These are phyloP conservation scores for Synergus umbraculus DNA, from an alignment of 2,888 invertebrate genomes.

Conservation along the genomic window DNA sequence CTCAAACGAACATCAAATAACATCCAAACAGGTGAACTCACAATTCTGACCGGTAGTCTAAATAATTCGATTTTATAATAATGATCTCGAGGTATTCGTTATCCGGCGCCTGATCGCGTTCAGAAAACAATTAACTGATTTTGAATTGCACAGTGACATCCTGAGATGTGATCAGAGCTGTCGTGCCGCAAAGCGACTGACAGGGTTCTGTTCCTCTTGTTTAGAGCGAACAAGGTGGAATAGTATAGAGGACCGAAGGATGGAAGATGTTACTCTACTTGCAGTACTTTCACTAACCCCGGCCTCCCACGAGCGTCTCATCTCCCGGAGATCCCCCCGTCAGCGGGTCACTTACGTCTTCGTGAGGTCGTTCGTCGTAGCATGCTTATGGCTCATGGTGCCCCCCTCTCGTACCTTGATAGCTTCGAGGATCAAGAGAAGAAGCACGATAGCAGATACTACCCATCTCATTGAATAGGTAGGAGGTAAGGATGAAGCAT, in stretches of 20 bases:
- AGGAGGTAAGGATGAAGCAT: slow-evolving; percentile 50
- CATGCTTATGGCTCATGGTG: slow-evolving; percentile 49
- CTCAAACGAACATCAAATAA: too few relatives aligned
- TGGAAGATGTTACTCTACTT: slow-evolving; percentile 74
- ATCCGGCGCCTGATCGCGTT: slow-evolving; percentile 3
- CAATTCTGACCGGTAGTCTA: too few relatives aligned
- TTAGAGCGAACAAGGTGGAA: slow-evolving; percentile 45
- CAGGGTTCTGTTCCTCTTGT: slow-evolving; percentile 43
- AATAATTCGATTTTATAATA: not conserved
- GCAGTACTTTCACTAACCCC: slow-evolving; percentile 73
- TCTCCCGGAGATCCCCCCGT: slow-evolving; percentile 63
- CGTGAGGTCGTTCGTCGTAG: slow-evolving; percentile 67
- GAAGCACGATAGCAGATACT: slow-evolving; percentile 39
- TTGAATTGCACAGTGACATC: slow-evolving; percentile 5
- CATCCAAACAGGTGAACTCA: too few relatives aligned
- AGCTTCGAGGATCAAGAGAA: slow-evolving; percentile 51
- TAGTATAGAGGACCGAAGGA: slow-evolving; percentile 46
- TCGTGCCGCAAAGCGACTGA: slow-evolving; percentile 6
- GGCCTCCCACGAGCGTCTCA: slow-evolving; percentile 69
- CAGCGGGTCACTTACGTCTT: slow-evolving; percentile 69
- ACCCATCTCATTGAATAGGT: slow-evolving; percentile 42
- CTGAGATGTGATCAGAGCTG: slow-evolving; percentile 24
- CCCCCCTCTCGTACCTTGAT: slow-evolving; percentile 48
- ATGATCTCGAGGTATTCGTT: not conserved
- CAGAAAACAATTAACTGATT: slow-evolving; percentile 14